Base-by-base conservation (phyloP, 2,797 vertebrate species). In the Arctocebus calabarensis region DNA sequence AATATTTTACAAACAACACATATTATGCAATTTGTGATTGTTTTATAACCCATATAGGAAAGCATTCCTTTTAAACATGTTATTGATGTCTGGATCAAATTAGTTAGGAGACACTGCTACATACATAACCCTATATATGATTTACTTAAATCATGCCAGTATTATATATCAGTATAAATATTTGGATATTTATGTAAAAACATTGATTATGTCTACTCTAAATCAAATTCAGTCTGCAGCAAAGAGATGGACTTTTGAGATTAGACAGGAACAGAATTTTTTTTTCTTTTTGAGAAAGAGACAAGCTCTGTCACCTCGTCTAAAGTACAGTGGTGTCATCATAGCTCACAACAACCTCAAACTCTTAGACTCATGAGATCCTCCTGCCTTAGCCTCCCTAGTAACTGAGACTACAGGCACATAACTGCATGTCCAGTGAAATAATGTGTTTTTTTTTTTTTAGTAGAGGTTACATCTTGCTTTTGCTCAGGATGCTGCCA, bases 1-100 rank as follows among this genome's bases (percentile, higher is more conserved):
- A 95, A 32, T 62, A 85, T 75, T 62, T 96, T 90, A 88, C 45
- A 88, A 95, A 88, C 29, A 20, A 70, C 22, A 64, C 6, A 55
- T 48, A 32, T 22, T 22, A 13, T 62, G 27, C 13, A 86, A 9
- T 52, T 40, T 82, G 32, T 94, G 32, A 78, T 90, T 90, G 27
- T 29, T 95, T 82, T 93, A n/a, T 1, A 87, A 92, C 17, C 78
- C 13, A 77, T 29, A 40, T 48, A 55, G 10, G 20, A 74, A 88
- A 89, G 55, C 2, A 62, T 94, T 87, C 84, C 27, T 87, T 83
- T 74, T 19, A 82, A 94, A 92, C 85, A 11, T 3, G 34, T 89
- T 84, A 55, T 45, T 90, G 64, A 61, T 70, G 20, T 22, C 70
- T 78, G 34, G 27, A 62, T 32, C 37, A 68, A 48, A 73, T 45